Evolutionary conservation across 2,113 vertebrate genomes (phyloP), one percentile per base, ranked within the genome.

Genomic region (Circaetus cinerascens): DNA sequence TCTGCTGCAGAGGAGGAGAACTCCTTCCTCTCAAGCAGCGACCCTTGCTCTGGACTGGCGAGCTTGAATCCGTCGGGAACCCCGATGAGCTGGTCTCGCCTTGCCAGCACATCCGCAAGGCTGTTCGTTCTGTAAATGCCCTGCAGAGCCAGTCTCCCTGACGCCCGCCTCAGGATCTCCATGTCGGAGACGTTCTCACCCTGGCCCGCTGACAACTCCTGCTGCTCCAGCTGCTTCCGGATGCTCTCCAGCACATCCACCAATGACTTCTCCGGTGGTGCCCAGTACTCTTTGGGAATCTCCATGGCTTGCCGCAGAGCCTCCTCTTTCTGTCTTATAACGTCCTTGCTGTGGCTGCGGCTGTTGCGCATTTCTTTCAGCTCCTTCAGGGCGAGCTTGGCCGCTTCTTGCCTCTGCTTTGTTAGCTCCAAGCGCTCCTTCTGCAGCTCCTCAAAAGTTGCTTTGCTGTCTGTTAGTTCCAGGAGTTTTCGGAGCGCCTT

Each of bases 91-190:
- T 97, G 86, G 15, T 98, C 96, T 74, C 89, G 87, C 40, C 51
- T 98, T 15, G 80, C 64, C 62, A 98, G 50, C 53, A 94, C 36
- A 21, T 78, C 83, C 0, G 2, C 56, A 11, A 82, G 20, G 22
- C 92, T 32, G 13, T 69, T 82, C 40, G 85, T 97, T 80, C 93
- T 93, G 51, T 96, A 98, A 82, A 98, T 96, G 68, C 98, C 98
- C 56, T 97, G 93, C 50, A 98, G 93, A 51, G 97, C 97, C 63
- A 98, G 67, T 1, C 98, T 98, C 76, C 98, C 98, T 1, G 98
- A 98, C 1, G 96, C 97, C 60, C 34, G 5, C 81, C 41, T 93
- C 80, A 98, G 30, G 34, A 98, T 38, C 17, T 98, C 93, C 7
- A 2, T 11, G 8, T 97, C 95, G 0, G 94, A 48, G 25, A 98